Evolutionary conservation across 2,113 vertebrate species (phyloP).

Genomic region (Phrynocephalus versicolor): DNA sequence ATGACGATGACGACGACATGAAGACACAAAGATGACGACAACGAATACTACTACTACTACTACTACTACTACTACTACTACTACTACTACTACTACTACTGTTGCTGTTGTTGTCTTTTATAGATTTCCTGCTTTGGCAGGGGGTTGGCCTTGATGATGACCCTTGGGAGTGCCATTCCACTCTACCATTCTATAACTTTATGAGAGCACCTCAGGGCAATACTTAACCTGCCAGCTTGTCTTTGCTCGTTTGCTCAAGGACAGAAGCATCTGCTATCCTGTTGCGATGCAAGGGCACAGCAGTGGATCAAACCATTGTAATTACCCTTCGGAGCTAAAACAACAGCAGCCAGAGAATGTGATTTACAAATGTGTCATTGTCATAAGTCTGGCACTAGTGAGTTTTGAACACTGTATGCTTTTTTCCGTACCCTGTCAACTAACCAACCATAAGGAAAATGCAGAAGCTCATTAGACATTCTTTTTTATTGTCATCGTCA

Average conservation of each 20-base stretch:
- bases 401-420: constrained; percentile 40
- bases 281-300: constrained; percentile 39
- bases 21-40: too few species aligned
- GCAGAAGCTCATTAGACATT: constrained; percentile 64
- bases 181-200: too few species aligned
- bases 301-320: constrained; percentile 23
- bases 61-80: too few species aligned
- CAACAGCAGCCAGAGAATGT: constrained; percentile 32
- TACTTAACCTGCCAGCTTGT: constrained; percentile 8
- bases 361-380: constrained; percentile 49
- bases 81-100: too few species aligned
- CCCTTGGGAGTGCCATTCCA: too few species aligned
- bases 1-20: too few species aligned
- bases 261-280: not conserved
- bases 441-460: constrained; percentile 59
- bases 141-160: too few species aligned
- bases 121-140: too few species aligned
- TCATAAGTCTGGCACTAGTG: constrained; percentile 46
- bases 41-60: too few species aligned
- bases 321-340: not conserved
- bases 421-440: constrained; percentile 52
- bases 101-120: too few species aligned
- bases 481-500: constrained; percentile 29
- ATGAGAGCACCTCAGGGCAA: constrained; percentile 25
- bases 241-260: constrained; percentile 43